Evolutionary conservation across 2,797 vertebrate genomes (phyloP), one percentile per base, ranked within the genome.

Genomic region (Tamandua tetradactyla): DNA sequence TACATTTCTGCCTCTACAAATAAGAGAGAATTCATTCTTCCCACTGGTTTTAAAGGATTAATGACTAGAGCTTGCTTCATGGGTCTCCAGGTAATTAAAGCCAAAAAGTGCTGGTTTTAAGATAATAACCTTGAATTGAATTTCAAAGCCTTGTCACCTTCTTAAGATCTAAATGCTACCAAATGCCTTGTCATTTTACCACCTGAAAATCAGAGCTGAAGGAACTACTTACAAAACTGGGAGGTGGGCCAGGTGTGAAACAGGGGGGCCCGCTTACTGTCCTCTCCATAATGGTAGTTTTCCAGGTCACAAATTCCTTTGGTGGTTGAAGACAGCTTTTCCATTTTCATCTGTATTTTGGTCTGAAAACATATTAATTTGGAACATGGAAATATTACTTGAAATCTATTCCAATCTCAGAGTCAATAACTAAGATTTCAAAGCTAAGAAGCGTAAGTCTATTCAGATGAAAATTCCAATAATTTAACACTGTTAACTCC

Each of bases 211-310:
- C 20, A 30, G 10, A 9, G 18, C 44, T 57, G 68, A n/a, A 64
- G 74, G 49, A 74, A 89, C 91, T 59, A 97, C 99, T 99, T 95
- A 99, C 99, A 98, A 40, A 99, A 99, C 59, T 98, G 97, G 14
- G 96, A 49, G 2, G 98, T 99, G 42, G 98, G 98, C 99, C 99
- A 99, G 0, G 98, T 99, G 94, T 99, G 99, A 95, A 99, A 99
- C 25, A 99, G 98, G 3, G 98, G 98, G 17, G 91, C 74, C 1
- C 59, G 97, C 57, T 97, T 94, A 57, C 97, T 98, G 82, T 97
- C 98, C 69, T 97, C 96, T 89, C 98, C 96, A 0, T 96, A 97
- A 92, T 99, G 99, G 94, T 99, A 99, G 22, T 95, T 94, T 97
- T 99, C 99, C 75, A 99, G 98, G 8, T 99, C 98, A 95, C 98